Evolutionary conservation across 1,140 invertebrate species (phyloP).

Genomic region (Bombus consobrinus): DNA sequence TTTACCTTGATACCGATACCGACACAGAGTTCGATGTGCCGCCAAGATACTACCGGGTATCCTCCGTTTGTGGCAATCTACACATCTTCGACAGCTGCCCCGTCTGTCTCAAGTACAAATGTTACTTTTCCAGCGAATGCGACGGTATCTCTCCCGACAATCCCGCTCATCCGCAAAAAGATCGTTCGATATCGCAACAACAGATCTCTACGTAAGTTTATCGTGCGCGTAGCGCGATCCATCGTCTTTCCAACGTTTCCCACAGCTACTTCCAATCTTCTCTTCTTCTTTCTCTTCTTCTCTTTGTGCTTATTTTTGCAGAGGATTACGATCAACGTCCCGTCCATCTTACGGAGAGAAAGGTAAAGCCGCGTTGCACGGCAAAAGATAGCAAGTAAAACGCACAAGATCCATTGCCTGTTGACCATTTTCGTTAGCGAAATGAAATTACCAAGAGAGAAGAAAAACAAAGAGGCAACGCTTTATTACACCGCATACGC

Average conservation of each 20-base stretch:
- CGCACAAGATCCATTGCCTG: background rate
- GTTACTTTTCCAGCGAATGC: constrained; percentile 70
- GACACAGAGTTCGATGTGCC: background rate
- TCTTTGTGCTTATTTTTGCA: background rate
- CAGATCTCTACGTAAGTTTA: background rate
- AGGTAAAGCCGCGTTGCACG: too few species aligned
- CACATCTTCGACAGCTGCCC: constrained; percentile 74
- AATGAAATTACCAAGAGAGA: background rate
- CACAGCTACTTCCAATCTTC: background rate
- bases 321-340: background rate
- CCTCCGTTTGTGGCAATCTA: constrained; percentile 48
- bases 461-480: background rate
- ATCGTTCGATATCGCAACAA: background rate
- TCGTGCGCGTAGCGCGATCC: background rate
- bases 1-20: background rate
- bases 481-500: background rate
- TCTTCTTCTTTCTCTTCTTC: background rate
- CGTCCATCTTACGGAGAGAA: background rate
- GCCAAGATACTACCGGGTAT: background rate
- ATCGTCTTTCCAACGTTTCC: background rate
- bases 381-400: background rate
- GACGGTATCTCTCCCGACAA: background rate
- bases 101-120: constrained; percentile 77
- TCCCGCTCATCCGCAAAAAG: background rate
- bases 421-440: background rate